These are phyloP conservation scores for Dynastes maya DNA, from an alignment of 2,888 invertebrate genomes.

Conservation along the genomic window DNA sequence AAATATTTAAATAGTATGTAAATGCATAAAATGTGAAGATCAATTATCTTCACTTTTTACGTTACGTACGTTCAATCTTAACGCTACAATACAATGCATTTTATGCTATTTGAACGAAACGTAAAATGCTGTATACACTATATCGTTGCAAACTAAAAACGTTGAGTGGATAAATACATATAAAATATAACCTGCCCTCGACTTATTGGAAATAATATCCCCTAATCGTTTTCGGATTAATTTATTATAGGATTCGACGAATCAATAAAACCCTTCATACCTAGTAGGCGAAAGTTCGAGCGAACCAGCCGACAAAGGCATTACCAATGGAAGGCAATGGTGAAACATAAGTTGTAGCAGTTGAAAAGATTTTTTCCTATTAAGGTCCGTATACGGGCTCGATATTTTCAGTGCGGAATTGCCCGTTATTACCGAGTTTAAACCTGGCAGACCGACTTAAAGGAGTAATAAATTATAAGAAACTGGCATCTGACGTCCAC, in stretches of 20 bases:
- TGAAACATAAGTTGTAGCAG: constrained; percentile 21
- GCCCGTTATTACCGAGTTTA: constrained; percentile 48
- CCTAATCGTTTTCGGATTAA: constrained; percentile 23
- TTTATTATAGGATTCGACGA: constrained; percentile 10
- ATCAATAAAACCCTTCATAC: constrained; percentile 15
- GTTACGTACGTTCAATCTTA: too few relatives aligned
- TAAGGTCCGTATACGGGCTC: background rate
- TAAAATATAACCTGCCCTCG: background rate
- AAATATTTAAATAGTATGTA: too few relatives aligned
- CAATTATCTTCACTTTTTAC: too few relatives aligned
- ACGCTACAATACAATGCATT: too few relatives aligned
- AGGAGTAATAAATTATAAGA: constrained; percentile 50
- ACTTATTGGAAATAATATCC: background rate
- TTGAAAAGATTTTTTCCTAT: constrained; percentile 14
- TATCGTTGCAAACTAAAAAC: background rate
- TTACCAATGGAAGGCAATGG: constrained; percentile 7
- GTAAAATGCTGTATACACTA: too few relatives aligned
- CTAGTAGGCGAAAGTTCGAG: background rate
- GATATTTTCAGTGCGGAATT: constrained; percentile 40
- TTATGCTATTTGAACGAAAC: too few relatives aligned
- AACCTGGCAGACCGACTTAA: constrained; percentile 42
- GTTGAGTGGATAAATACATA: background rate
- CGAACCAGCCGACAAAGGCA: constrained; percentile 8
- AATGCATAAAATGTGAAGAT: too few relatives aligned
- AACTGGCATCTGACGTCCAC: constrained; percentile 44